A percentile compares a stretch with the other conserved stretches of the same genome.
phyloP scores from a whole-genome alignment of 2,113 vertebrate genomes.

The Equus przewalskii region DNA sequence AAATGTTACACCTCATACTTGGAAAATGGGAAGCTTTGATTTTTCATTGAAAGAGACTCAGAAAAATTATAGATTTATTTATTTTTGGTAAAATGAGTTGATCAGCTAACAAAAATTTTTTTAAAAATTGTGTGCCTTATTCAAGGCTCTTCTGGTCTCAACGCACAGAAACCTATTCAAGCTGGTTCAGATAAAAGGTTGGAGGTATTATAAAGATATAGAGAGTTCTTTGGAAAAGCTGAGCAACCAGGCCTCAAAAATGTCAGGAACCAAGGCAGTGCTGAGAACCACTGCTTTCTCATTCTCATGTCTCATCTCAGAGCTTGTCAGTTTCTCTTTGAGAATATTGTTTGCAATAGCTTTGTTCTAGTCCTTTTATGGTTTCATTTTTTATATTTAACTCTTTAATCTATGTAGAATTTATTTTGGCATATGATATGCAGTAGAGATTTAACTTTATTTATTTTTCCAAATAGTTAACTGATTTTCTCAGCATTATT shows the following conservation, averaged over 20 bases:
- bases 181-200: background rate
- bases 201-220: background rate
- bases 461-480: conserved; percentile 64
- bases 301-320: background rate
- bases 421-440: conserved; percentile 46
- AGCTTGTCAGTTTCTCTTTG: conserved; percentile 29
- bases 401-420: conserved; percentile 24
- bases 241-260: background rate
- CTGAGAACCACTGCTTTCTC: background rate
- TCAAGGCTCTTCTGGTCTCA: background rate
- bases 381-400: conserved; percentile 62
- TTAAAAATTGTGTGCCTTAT: background rate
- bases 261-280: background rate
- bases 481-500: conserved; percentile 24
- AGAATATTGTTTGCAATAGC: conserved; percentile 36
- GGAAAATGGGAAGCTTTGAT: background rate
- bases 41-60: conserved; percentile 28
- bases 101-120: background rate
- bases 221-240: background rate
- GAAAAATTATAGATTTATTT: background rate
- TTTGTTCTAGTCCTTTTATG: conserved; percentile 51
- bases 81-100: conserved; percentile 16
- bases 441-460: background rate
- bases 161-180: background rate
- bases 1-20: background rate